Evolutionary conservation across 1,140 invertebrate genomes (phyloP).

Genomic region (Drosophila trapezifrons): DNA sequence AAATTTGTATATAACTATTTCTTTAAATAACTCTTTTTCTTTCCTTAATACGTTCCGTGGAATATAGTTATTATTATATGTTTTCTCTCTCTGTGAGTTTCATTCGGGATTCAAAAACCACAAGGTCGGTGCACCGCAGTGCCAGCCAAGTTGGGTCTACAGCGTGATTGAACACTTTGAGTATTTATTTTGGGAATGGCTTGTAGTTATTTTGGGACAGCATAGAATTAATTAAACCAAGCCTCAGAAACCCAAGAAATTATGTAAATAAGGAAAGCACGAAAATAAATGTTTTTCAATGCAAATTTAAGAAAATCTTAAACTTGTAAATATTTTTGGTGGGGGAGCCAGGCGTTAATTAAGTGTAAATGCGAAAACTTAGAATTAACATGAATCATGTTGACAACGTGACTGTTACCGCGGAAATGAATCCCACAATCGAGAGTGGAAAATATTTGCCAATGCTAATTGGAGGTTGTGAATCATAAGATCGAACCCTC

Average conservation of each 20-base stretch:
- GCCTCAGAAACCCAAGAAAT: background rate
- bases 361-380: conserved; percentile 23
- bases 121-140: background rate
- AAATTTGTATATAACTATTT: no score
- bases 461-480: conserved; percentile 25
- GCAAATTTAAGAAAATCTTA: background rate
- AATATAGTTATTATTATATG: no score
- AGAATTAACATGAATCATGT: conserved; percentile 51
- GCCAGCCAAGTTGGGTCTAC: background rate
- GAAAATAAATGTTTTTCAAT: no score
- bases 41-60: background rate
- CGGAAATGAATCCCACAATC: conserved; percentile 36
- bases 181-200: conserved; percentile 14
- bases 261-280: background rate
- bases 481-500: conserved; percentile 32
- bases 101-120: conserved; percentile 7
- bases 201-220: background rate
- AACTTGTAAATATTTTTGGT: background rate
- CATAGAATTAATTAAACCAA: background rate
- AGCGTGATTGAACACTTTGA: conserved; percentile 27
- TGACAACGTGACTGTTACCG: conserved; percentile 13
- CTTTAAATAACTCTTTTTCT: background rate
- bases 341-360: conserved; percentile 27
- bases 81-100: background rate
- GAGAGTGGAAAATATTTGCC: conserved; percentile 45